These are phyloP conservation scores for Aphelocoma californica DNA, from an alignment of 2,797 vertebrate genomes.

Conservation along the genomic window DNA sequence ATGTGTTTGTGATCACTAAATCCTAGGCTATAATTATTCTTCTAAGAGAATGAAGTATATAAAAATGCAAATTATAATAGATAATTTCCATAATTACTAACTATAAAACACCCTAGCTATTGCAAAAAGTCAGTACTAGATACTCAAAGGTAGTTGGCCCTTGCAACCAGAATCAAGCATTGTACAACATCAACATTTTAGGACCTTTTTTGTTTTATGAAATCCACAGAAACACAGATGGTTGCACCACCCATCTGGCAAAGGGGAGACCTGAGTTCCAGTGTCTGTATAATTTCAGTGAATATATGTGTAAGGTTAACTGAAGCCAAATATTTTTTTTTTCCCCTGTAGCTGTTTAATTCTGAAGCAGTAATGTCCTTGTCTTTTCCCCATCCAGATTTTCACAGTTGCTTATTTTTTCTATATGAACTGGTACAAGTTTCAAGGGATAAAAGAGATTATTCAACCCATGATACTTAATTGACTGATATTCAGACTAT, in stretches of 20 bases:
- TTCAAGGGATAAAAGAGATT: background rate
- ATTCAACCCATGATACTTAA: background rate
- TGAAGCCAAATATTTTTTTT: slow-evolving; percentile 5
- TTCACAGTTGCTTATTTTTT: background rate
- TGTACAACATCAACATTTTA: background rate
- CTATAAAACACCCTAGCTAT: slow-evolving; percentile 12
- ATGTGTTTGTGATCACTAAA: slow-evolving; percentile 36
- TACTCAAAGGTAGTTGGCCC: background rate
- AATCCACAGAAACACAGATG: slow-evolving; percentile 23
- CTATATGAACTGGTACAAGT: background rate
- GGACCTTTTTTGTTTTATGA: background rate
- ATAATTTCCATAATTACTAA: slow-evolving; percentile 47
- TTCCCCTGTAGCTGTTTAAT: background rate
- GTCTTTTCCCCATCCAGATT: background rate
- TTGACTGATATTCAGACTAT: background rate
- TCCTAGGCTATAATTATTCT: slow-evolving; percentile 36
- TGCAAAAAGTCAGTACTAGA: background rate
- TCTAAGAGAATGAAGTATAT: slow-evolving; percentile 25
- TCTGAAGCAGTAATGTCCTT: background rate
- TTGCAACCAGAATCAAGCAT: background rate
- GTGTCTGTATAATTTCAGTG: background rate
- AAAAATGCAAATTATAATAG: slow-evolving; percentile 50
- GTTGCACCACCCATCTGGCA: slow-evolving; percentile 2
- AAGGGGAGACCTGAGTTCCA: background rate
- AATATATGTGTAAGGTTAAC: background rate